Evolutionary conservation across 64 coral and sea anemone genomes (phyloP).

Genomic region (Montipora sp.): DNA sequence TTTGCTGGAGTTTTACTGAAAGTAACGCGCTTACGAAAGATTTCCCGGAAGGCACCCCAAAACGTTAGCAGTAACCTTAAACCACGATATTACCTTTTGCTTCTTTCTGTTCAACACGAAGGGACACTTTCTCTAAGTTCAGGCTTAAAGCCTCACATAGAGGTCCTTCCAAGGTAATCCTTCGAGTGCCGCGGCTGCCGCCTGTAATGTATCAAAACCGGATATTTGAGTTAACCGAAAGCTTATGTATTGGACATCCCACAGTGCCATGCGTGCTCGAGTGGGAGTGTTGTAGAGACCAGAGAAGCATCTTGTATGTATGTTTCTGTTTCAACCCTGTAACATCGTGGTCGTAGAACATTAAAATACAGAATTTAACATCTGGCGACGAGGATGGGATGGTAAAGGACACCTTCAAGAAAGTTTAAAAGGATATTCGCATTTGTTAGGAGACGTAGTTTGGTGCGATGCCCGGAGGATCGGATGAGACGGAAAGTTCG

Average conservation of each 20-base stretch:
- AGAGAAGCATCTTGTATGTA: neutral
- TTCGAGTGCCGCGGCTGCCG: too few species aligned
- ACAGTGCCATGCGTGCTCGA: neutral
- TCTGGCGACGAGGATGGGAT: neutral
- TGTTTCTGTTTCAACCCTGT: neutral
- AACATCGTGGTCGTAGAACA: neutral
- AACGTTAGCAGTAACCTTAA: too few species aligned
- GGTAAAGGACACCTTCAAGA: neutral
- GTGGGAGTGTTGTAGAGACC: neutral
- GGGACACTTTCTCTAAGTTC: too few species aligned
- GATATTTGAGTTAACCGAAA: neutral
- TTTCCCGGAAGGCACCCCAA: too few species aligned
- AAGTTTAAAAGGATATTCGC: neutral
- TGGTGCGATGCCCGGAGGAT: slow-evolving; percentile 3
- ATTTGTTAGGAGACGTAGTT: neutral
- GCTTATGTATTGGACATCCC: neutral
- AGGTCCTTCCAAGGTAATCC: too few species aligned
- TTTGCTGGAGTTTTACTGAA: too few species aligned
- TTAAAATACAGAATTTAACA: neutral
- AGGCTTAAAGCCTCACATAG: too few species aligned
- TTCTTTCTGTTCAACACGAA: too few species aligned
- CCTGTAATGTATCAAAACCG: neutral
- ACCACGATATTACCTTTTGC: too few species aligned
- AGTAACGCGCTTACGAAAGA: too few species aligned
- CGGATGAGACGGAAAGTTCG: neutral